Percentiles rank a stretch among this genome's conserved stretches.
These are phyloP conservation scores for Cydia pomonella DNA, from an alignment of 1,140 invertebrate species.

Conservation along the genomic window DNA sequence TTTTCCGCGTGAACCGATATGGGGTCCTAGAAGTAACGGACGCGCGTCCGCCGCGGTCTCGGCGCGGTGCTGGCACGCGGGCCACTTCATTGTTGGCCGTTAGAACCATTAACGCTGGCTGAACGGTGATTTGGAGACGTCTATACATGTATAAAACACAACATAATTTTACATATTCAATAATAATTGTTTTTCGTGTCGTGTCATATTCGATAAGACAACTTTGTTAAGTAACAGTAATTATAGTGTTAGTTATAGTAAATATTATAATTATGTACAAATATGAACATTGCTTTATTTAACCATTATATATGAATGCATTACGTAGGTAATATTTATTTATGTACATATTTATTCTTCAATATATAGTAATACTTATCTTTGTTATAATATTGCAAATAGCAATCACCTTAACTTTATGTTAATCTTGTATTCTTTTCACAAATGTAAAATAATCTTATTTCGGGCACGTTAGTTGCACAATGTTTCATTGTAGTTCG, in stretches of 20 bases:
- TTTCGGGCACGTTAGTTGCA: constrained; percentile 42
- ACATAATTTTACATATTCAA: not conserved
- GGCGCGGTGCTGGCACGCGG: not conserved
- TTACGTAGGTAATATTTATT: constrained; percentile 58
- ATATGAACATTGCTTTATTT: constrained; percentile 71
- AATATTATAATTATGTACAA: constrained; percentile 70
- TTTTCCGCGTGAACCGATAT: not conserved
- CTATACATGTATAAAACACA: not conserved
- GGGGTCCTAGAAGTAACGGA: not conserved
- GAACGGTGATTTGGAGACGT: not conserved
- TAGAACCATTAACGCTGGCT: not conserved
- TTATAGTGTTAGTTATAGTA: constrained; percentile 27
- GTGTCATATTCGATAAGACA: constrained; percentile 43
- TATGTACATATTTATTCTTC: constrained; percentile 68
- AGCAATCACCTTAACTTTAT: constrained; percentile 61
- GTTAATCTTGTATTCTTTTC: constrained; percentile 45
- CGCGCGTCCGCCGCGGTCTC: not conserved
- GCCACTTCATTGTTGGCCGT: not conserved
- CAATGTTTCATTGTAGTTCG: not conserved
- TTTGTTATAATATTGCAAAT: constrained; percentile 70
- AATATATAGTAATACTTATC: constrained; percentile 68
- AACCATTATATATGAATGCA: constrained; percentile 59
- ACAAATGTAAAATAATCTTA: constrained; percentile 36
- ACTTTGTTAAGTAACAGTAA: constrained; percentile 8
- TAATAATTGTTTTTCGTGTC: constrained; percentile 23